Evolutionary conservation across 1,140 invertebrate genomes (phyloP), one percentile per base, ranked within the genome.

Genomic region (Aphidius gifuensis): DNA sequence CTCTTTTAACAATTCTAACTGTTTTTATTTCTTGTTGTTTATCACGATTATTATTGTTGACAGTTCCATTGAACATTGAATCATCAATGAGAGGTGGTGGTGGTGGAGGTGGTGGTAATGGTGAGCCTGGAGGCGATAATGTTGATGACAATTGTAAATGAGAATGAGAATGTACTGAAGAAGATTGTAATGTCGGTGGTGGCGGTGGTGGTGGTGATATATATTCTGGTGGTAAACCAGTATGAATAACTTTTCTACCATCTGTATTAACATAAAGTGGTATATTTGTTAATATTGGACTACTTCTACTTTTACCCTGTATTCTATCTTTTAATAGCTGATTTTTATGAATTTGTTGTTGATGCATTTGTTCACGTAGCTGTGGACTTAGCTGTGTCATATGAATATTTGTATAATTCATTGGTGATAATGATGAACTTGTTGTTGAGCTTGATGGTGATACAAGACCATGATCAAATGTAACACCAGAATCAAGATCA

Each of bases 1-100:
- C 93, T 38, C 93, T 80, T 81, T 97, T 97, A 0, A 97, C 93
- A 71, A 96, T 95, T 59, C 94, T 84, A 32, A 97, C 93, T 1
- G 94, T 96, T 83, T 94, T 94, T 38, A 93, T 92, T 78, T 93
- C 91, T 74, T 89, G 90, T 74, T 89, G 90, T 65, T 90, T 91
- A 70, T 95, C 92, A 46, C 92, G 89, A 76, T 87, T 32, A 4
- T 32, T 32, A 32, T 88, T 2, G 90, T 87, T 43, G 9, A 44
- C 9, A 11, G 43, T 44, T 44, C 6, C 43, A 32, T 40, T 39
- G 9, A 61, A 55, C 4, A 71, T 48, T 21, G 60, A 40, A 9
- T 75, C 74, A 9, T 78, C 77, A 42, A 40, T 67, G 2, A 67
- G 66, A 1, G 71, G 63, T 2, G 75, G 74, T 6, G 75, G 78